A percentile compares a stretch with the other conserved stretches of the same genome.
Conservation (phyloP, 2,888 invertebrate genomes). For the Altica lythri region DNA sequence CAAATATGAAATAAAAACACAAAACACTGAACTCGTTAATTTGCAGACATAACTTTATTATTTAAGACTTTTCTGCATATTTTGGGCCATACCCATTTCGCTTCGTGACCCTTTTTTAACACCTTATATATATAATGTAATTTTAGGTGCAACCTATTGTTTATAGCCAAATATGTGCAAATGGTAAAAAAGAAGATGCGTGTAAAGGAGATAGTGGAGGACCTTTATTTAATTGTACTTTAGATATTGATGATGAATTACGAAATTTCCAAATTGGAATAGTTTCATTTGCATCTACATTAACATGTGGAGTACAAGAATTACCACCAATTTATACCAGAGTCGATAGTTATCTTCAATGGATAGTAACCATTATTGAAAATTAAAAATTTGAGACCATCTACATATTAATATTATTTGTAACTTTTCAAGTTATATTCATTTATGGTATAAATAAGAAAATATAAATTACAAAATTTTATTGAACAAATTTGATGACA, state of each 20-base stretch:
- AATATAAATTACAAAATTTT: too few relatives aligned
- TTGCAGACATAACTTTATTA: too few relatives aligned
- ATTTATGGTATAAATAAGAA: too few relatives aligned
- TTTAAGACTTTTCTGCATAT: too few relatives aligned
- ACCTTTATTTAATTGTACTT: slow-evolving; percentile 59
- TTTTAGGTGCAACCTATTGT: slow-evolving; percentile 45
- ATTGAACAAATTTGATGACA: too few relatives aligned
- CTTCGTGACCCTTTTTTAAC: too few relatives aligned
- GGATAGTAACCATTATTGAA: slow-evolving; percentile 64
- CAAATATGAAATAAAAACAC: too few relatives aligned
- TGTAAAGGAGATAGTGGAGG: slow-evolving; percentile 73
- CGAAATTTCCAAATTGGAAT: slow-evolving; percentile 64
- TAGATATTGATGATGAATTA: slow-evolving; percentile 43
- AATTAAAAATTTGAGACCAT: slow-evolving; percentile 9
- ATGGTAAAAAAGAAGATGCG: slow-evolving; percentile 63
- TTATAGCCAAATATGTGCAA: slow-evolving; percentile 65
- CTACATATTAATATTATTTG: neutral
- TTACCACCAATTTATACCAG: slow-evolving; percentile 74
- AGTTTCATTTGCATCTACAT: slow-evolving; percentile 59
- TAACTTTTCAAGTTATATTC: too few relatives aligned
- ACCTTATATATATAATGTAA: too few relatives aligned
- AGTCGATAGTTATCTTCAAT: slow-evolving; percentile 65
- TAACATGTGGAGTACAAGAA: slow-evolving; percentile 59
- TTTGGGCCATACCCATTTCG: too few relatives aligned
- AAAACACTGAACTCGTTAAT: too few relatives aligned